Evolutionary conservation across 2,113 vertebrate species (phyloP).

Genomic region (Crypturellus undulatus): DNA sequence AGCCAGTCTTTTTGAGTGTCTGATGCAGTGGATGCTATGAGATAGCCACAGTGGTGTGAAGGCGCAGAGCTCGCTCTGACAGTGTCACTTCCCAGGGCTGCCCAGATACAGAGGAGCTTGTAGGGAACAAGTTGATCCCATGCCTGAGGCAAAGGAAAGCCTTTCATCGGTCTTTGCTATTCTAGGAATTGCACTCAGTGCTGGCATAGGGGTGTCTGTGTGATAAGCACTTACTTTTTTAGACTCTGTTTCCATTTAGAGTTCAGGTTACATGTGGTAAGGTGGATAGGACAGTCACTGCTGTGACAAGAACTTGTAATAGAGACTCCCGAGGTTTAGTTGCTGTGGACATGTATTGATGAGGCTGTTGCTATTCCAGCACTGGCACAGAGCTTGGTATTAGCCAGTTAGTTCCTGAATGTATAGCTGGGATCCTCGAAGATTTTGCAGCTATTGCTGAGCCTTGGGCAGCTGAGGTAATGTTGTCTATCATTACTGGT

Average conservation of each 20-base stretch:
- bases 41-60: fast-evolving
- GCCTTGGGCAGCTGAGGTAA: background rate
- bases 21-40: background rate
- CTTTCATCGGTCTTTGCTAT: background rate
- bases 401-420: background rate
- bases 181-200: background rate
- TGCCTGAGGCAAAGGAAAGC: background rate
- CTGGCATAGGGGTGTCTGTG: background rate
- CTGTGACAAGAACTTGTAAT: background rate
- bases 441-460: background rate
- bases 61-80: background rate
- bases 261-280: background rate
- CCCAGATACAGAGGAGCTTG: background rate
- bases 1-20: background rate
- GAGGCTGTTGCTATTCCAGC: background rate
- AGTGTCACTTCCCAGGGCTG: background rate
- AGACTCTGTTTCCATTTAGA: background rate
- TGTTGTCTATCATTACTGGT: slow-evolving; percentile 10
- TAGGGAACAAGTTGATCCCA: background rate
- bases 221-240: fast-evolving
- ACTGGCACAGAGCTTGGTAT: background rate
- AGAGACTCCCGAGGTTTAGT: background rate
- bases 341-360: background rate
- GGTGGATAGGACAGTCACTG: background rate
- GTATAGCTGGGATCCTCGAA: background rate